Conservation (phyloP, 2,113 vertebrate species). For the Edolisoma coerulescens region DNA sequence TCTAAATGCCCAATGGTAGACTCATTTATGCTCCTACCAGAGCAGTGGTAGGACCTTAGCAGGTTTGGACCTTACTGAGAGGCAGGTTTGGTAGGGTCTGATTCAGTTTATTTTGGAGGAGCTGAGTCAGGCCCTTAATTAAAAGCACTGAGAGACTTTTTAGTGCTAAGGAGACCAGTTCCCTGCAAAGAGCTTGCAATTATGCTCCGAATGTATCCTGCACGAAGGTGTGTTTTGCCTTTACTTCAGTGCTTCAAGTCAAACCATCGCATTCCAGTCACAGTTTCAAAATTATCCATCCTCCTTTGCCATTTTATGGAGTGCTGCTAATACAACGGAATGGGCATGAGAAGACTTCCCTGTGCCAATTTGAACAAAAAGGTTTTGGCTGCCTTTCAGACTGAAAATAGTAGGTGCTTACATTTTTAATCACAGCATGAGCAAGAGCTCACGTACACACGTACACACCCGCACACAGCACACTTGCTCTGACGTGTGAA, state of each 20-base stretch:
- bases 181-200: not conserved
- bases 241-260: not conserved
- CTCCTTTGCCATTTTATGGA: not conserved
- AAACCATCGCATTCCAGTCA: not conserved
- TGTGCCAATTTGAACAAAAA: conserved; percentile 55
- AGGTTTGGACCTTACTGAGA: not conserved
- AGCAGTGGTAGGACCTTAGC: not conserved
- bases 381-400: conserved; percentile 71
- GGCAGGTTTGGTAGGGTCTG: not conserved
- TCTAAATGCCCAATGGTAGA: not conserved
- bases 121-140: not conserved
- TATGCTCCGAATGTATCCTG: not conserved
- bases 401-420: conserved; percentile 79
- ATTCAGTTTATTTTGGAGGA: not conserved
- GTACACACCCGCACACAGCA: not conserved
- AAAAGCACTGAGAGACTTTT: not conserved
- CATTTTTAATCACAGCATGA: conserved; percentile 72
- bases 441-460: conserved; percentile 76
- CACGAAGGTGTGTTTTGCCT: not conserved
- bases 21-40: not conserved
- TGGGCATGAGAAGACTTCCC: conserved; percentile 6
- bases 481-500: conserved; percentile 4
- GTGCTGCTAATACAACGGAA: not conserved
- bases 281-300: not conserved
- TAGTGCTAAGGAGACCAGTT: not conserved